These are phyloP conservation scores for Muricea muricata DNA, from an alignment of 92 coral and sea anemone genomes.

Conservation along the genomic window DNA sequence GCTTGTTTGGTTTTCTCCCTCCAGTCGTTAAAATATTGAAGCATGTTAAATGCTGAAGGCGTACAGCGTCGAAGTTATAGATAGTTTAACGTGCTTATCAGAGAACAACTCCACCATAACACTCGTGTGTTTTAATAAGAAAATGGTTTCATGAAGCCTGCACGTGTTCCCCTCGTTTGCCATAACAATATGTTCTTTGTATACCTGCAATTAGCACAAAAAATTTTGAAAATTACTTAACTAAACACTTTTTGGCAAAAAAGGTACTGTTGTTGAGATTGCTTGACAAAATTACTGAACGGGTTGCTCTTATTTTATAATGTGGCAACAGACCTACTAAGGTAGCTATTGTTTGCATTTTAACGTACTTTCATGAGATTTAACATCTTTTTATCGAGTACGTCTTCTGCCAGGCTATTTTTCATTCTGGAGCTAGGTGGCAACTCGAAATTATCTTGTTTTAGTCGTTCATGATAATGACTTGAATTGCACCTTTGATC, in stretches of 20 bases:
- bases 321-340: too few species aligned
- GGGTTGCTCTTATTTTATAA: too few species aligned
- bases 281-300: too few species aligned
- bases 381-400: conserved; percentile 54
- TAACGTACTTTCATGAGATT: conserved; percentile 23
- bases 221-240: too few species aligned
- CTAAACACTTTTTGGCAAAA: too few species aligned
- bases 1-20: neutral
- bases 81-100: conserved; percentile 17
- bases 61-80: neutral
- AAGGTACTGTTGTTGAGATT: too few species aligned
- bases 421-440: conserved; percentile 52
- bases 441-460: conserved; percentile 51
- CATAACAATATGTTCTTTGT: conserved; percentile 30
- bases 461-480: conserved; percentile 53
- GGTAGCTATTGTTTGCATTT: too few species aligned
- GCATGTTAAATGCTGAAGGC: conserved; percentile 6
- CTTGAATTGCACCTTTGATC: conserved; percentile 42
- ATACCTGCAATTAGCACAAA: conserved; percentile 26
- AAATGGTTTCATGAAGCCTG: conserved; percentile 42
- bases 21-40: conserved; percentile 42
- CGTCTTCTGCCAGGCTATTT: conserved; percentile 63
- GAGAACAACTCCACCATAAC: conserved; percentile 41
- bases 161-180: neutral
- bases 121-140: conserved; percentile 37